Evolutionary conservation across 2,888 invertebrate genomes (phyloP), one percentile per base, ranked within the genome.

Genomic region (Platypus cylindrus): DNA sequence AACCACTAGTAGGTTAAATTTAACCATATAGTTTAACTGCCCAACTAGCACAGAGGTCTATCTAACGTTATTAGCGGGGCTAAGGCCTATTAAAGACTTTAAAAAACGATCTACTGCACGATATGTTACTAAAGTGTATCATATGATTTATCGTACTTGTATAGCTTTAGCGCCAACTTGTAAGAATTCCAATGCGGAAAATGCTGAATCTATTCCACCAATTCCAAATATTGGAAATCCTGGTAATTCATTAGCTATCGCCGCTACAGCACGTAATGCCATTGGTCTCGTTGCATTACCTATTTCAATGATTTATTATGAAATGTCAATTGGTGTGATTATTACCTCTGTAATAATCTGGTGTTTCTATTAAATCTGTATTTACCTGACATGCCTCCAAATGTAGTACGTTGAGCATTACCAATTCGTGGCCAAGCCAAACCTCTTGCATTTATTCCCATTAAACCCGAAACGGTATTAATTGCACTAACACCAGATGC

Each of bases 401-500:
- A 95, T 0, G 94, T 95, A 1, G 93, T 93, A 34, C 72, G 67
- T 55, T 82, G 81, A 24, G 79, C 68, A 45, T 64, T 56, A 44
- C 91, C 97, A 4, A 98, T 77, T 22, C 78, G 75, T 0, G 97
- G 97, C 97, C 97, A 98, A 0, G 97, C 83, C 0, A 72, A 72
- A 1, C 78, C 85, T 53, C 89, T 78, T 0, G 79, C 67, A 50
- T 72, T 75, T 2, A 97, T 59, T 3, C 81, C 74, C 94, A 97
- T 95, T 35, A 98, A 64, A 0, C 94, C 94, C 15, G 89, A 89
- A 0, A 98, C 87, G 0, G 97, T 98, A 61, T 98, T 98, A 36
- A 97, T 97, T 0, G 95, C 94, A 0, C 97, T 87, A 0, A 97
- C 95, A 1, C 97, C 97, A 59, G 78, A 76, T 1, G 97, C 97